A percentile compares a stretch with the other conserved stretches of the same genome.
Evolutionary conservation across 2,888 invertebrate species (phyloP).

Genomic region (Belgica antarctica): DNA sequence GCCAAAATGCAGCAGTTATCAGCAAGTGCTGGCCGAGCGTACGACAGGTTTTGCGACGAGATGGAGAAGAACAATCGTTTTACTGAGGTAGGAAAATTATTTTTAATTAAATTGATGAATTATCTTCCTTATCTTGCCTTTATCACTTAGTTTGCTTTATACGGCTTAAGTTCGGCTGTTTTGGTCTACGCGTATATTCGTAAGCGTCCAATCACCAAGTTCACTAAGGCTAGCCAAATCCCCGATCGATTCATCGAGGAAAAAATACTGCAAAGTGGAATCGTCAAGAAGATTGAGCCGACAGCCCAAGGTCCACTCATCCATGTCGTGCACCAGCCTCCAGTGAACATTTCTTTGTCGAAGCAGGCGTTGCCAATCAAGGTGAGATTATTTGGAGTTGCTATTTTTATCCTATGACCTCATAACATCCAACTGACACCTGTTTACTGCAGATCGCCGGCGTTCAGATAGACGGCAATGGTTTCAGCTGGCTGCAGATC

Average conservation of each 20-base stretch:
- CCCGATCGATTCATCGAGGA: constrained; percentile 60
- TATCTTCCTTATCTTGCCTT: constrained; percentile 9
- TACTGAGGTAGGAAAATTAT: constrained; percentile 20
- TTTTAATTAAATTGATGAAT: constrained; percentile 12
- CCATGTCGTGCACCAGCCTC: constrained; percentile 60
- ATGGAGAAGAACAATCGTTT: constrained; percentile 22
- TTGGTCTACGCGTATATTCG: constrained; percentile 60
- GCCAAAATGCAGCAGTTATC: not conserved
- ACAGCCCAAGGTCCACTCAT: constrained; percentile 55
- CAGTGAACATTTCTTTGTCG: constrained; percentile 57
- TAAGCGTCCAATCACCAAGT: constrained; percentile 64
- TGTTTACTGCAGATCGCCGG: constrained; percentile 56
- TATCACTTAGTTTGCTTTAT: constrained; percentile 58
- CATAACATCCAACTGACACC: too few relatives aligned
- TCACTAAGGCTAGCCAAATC: constrained; percentile 60
- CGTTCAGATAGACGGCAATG: constrained; percentile 58
- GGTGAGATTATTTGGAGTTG: constrained; percentile 45
- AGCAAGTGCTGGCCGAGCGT: not conserved
- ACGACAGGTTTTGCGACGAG: not conserved
- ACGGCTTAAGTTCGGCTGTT: constrained; percentile 60
- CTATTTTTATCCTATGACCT: not conserved
- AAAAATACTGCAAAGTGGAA: constrained; percentile 58
- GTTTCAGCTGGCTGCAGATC: constrained; percentile 62
- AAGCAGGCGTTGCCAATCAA: constrained; percentile 55
- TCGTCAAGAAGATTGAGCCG: constrained; percentile 58